Percentiles rank a stretch among this genome's conserved stretches.
These are phyloP conservation scores for Pristionchus arcanus DNA, from an alignment of 2,888 invertebrate species.

Conservation along the genomic window DNA sequence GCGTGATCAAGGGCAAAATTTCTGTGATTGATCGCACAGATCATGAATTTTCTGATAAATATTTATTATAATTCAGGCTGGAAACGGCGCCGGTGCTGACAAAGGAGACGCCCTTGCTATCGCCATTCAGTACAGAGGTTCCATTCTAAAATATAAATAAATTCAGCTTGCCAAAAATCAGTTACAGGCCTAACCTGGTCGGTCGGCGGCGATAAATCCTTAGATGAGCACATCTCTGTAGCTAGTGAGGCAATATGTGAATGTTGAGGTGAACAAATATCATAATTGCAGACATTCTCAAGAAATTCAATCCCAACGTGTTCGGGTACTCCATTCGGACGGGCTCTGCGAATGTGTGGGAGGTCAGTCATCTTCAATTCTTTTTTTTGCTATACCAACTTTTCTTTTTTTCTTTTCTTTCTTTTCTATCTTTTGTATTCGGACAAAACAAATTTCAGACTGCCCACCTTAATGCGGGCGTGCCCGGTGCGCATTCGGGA, in stretches of 20 bases:
- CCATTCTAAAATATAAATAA: not conserved
- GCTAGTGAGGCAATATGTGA: slow-evolving; percentile 61
- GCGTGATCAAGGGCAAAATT: not conserved
- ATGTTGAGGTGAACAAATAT: too few species aligned
- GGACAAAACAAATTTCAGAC: slow-evolving; percentile 6
- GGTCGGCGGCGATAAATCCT: slow-evolving; percentile 67
- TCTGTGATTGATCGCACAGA: not conserved
- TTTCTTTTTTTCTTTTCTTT: too few species aligned
- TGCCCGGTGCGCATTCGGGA: slow-evolving; percentile 70
- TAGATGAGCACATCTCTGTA: slow-evolving; percentile 69
- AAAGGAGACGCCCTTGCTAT: slow-evolving; percentile 67
- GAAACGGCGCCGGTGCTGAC: slow-evolving; percentile 71
- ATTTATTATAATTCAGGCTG: slow-evolving; percentile 60
- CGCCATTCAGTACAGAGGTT: slow-evolving; percentile 71
- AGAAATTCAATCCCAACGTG: slow-evolving; percentile 86
- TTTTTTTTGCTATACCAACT: not conserved
- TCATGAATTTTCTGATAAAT: not conserved
- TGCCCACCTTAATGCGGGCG: slow-evolving; percentile 68
- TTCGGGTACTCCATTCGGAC: slow-evolving; percentile 88
- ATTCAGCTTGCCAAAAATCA: not conserved
- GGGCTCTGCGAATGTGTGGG: slow-evolving; percentile 77
- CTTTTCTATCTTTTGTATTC: not conserved
- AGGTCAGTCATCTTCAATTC: not conserved
- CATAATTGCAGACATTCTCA: slow-evolving; percentile 83
- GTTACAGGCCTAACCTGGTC: slow-evolving; percentile 63